phyloP scores from a whole-genome alignment of 2,797 vertebrate genomes.

The Sarcoramphus papa region DNA sequence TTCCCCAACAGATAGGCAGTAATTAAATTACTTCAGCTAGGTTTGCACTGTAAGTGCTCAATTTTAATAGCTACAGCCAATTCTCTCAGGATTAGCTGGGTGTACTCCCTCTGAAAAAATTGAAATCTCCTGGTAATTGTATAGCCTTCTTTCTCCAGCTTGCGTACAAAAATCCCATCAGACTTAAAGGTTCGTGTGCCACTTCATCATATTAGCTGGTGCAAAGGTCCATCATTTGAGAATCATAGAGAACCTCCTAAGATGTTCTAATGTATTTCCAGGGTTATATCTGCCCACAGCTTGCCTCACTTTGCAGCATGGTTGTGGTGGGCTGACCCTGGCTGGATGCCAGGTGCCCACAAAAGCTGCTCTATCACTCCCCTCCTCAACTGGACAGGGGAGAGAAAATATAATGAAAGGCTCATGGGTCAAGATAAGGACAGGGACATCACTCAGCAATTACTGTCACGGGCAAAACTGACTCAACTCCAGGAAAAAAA shows the following conservation, averaged over 20 bases:
- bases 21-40: background rate
- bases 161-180: background rate
- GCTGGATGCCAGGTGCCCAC: too few species aligned
- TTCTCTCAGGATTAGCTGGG: background rate
- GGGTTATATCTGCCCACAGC: background rate
- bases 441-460: too few species aligned
- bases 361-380: too few species aligned
- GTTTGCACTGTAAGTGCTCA: background rate
- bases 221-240: background rate
- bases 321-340: too few species aligned
- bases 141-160: background rate
- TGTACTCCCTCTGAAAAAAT: background rate
- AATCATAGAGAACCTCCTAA: background rate
- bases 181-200: background rate
- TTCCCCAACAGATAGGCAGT: background rate
- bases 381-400: too few species aligned
- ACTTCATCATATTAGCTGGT: background rate
- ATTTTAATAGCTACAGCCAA: background rate
- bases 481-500: too few species aligned
- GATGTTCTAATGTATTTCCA: background rate
- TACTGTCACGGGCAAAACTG: too few species aligned
- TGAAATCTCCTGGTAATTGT: background rate
- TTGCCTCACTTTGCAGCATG: accelerated
- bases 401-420: too few species aligned
- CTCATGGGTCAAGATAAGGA: too few species aligned